A percentile compares a stretch with the other conserved stretches of the same genome.
Evolutionary conservation across 1,140 invertebrate species (phyloP).

Genomic region (Cherax destructor): DNA sequence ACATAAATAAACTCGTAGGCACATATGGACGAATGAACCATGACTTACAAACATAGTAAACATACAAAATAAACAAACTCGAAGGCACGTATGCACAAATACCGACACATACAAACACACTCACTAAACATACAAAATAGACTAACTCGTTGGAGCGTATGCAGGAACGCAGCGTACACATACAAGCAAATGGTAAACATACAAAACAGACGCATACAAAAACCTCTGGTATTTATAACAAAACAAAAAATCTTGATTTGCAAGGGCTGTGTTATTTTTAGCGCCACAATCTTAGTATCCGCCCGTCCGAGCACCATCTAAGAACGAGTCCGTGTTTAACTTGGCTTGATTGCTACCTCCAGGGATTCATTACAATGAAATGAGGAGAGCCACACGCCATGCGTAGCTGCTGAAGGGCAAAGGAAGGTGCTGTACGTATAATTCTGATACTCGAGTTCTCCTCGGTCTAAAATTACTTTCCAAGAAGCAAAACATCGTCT

Average conservation of each 20-base stretch:
- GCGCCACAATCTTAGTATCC: not conserved
- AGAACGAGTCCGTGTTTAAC: not conserved
- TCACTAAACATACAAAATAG: not conserved
- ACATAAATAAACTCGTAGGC: not conserved
- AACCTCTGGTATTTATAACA: not conserved
- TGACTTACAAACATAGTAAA: slow-evolving; percentile 1
- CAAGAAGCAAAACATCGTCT: not conserved
- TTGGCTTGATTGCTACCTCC: not conserved
- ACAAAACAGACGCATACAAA: slow-evolving; percentile 14
- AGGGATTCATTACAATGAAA: not conserved
- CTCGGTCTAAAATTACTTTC: slow-evolving; percentile 1
- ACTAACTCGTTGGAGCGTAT: not conserved
- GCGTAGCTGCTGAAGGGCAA: not conserved
- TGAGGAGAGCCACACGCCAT: not conserved
- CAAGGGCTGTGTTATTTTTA: not conserved
- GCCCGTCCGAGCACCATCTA: not conserved
- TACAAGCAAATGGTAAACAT: too few relatives aligned
- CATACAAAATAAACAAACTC: not conserved
- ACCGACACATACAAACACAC: slow-evolving; percentile 13
- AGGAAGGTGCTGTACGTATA: not conserved
- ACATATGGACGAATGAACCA: not conserved
- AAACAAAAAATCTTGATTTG: not conserved
- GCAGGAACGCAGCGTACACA: not conserved
- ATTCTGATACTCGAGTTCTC: not conserved
- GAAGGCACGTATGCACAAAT: not conserved